phyloP scores from a whole-genome alignment of 2,797 vertebrate species.

The Hemibagrus guttatus region DNA sequence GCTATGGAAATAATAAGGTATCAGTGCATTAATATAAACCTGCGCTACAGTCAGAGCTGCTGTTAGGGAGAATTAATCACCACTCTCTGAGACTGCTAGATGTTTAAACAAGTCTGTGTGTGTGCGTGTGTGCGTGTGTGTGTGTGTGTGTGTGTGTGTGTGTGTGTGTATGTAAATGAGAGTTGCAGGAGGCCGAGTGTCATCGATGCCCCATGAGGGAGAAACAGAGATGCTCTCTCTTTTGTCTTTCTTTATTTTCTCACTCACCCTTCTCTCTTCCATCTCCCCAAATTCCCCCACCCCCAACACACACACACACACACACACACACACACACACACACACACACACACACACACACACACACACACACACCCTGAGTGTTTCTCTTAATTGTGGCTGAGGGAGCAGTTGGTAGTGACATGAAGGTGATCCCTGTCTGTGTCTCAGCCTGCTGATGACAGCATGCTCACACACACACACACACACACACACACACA shows the following conservation, averaged over 20 bases:
- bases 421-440: conserved; percentile 65
- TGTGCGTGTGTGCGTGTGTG: background rate
- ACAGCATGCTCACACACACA: conserved; percentile 64
- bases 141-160: background rate
- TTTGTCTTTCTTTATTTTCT: conserved; percentile 15
- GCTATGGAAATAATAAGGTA: too few species aligned
- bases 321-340: conserved; percentile 5
- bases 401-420: conserved; percentile 78
- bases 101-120: too few species aligned
- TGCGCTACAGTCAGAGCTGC: too few species aligned
- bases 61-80: too few species aligned
- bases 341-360: background rate
- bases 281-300: conserved; percentile 31
- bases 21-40: too few species aligned
- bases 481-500: conserved; percentile 12
- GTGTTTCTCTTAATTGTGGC: conserved; percentile 73
- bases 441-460: conserved; percentile 71
- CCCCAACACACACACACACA: background rate
- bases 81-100: too few species aligned
- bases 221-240: conserved; percentile 8
- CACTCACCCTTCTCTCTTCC: conserved; percentile 10
- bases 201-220: conserved; percentile 18
- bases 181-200: background rate
- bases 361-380: conserved; percentile 38
- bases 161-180: conserved; percentile 22